These are phyloP conservation scores for Eurypyga helias DNA, from an alignment of 2,113 vertebrate genomes.

Conservation along the genomic window DNA sequence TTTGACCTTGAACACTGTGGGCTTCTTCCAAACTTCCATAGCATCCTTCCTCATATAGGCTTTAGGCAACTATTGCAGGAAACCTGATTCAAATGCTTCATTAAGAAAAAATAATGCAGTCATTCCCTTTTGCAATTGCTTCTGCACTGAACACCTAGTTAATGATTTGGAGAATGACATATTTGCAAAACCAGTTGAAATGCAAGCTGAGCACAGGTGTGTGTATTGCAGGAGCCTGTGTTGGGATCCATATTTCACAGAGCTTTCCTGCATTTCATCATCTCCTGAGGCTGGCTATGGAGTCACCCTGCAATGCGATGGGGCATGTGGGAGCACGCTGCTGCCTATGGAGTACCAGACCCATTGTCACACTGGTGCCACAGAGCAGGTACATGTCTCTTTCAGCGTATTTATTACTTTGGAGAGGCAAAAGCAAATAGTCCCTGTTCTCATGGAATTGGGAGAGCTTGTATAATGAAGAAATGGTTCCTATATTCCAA, in stretches of 20 bases:
- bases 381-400: background rate
- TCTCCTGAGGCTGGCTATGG: background rate
- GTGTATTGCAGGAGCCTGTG: background rate
- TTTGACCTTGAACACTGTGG: background rate
- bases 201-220: background rate
- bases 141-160: no score
- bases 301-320: background rate
- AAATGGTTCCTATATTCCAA: background rate
- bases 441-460: background rate
- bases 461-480: background rate
- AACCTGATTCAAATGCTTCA: background rate
- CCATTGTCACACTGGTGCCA: background rate
- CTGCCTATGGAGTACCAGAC: background rate
- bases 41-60: background rate
- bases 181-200: background rate
- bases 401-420: background rate
- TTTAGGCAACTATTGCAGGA: background rate
- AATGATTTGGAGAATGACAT: background rate
- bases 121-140: background rate
- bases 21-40: background rate
- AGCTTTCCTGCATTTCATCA: background rate
- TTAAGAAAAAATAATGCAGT: background rate
- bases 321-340: background rate
- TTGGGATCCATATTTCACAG: background rate
- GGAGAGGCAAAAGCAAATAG: background rate